These are phyloP conservation scores for Aeoliscus strigatus DNA, from an alignment of 2,797 vertebrate species.

Conservation along the genomic window DNA sequence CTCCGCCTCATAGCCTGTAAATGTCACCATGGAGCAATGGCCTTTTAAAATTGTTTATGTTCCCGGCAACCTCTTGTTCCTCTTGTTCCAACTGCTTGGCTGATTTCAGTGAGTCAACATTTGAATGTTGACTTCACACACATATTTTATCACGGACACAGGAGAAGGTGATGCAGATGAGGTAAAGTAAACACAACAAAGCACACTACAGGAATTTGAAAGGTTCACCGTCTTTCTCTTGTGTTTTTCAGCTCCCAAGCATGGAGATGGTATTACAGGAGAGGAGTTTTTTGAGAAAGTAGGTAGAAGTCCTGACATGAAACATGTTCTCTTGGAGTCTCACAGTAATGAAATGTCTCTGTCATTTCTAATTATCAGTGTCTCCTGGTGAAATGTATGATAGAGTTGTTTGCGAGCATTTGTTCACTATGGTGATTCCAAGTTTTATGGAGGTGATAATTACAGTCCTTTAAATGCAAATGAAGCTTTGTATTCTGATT, in stretches of 20 bases:
- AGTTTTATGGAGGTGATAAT: constrained; percentile 51
- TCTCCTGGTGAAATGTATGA: constrained; percentile 12
- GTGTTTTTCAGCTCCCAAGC: constrained; percentile 63
- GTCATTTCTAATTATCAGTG: constrained; percentile 16
- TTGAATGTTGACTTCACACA: constrained; percentile 42
- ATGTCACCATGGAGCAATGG: constrained; percentile 68
- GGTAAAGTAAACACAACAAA: constrained; percentile 13
- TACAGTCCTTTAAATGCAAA: constrained; percentile 67
- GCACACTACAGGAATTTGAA: constrained; percentile 2
- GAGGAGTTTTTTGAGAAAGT: constrained; percentile 79
- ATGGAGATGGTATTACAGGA: constrained; percentile 58
- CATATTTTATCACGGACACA: constrained; percentile 14
- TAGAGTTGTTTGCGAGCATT: constrained; percentile 27
- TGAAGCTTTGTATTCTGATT: constrained; percentile 51
- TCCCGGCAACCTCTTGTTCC: constrained; percentile 50
- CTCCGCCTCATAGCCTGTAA: constrained; percentile 63
- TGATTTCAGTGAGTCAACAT: constrained; percentile 57
- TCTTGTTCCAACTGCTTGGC: constrained; percentile 37
- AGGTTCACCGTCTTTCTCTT: constrained; percentile 3
- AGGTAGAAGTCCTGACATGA: constrained; percentile 36
- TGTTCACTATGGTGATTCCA: constrained; percentile 35
- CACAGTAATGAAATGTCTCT: neutral
- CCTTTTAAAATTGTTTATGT: constrained; percentile 72
- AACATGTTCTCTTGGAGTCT: neutral
- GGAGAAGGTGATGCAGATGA: constrained; percentile 7